Base-by-base conservation (phyloP, 2,113 vertebrate genomes). In the Holacanthus passer region DNA sequence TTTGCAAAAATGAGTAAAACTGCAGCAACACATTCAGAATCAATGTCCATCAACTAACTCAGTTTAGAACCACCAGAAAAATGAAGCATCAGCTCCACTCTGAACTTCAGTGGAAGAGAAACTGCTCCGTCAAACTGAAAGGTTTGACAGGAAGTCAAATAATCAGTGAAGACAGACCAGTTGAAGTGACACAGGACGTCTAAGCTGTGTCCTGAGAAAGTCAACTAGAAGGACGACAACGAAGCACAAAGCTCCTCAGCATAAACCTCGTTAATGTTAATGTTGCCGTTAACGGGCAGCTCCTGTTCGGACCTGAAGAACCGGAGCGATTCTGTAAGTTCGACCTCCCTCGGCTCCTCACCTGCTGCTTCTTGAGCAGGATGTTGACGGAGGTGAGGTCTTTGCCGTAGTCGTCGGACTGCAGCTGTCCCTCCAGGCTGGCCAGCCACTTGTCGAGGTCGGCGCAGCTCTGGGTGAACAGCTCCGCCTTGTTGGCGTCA, bases 351-450 rank as follows among this genome's bases (percentile, higher is more conserved):
- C n/a, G n/a, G 43, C 17, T 41, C 20, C 55, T 56, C 55, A 97
- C 98, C 97, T 99, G 98, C 73, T 99, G 98, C 70, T 98, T 99
- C 88, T 99, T 99, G 59, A 99, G 95, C 70, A 99, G 95, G 90
- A 99, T 99, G 94, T 96, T 99, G 90, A 99, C 98, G 0, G 97
- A 99, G 90, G 98, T 99, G 84, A 99, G 96, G 84, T 99, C 98
- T 83, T 99, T 99, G 81, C 98, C 98, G 0, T 97, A 98, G 92
- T 99, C 98, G 0, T 99, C 97, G 0, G 98, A 99, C 74, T 97
- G 96, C 84, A 99, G 98, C 91, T 99, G 97, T 20, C 96, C 96
- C 91, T 99, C 97, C 66, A 99, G 89, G 56, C 97, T 96, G 0
- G 93, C 94, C 62, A 99, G 93, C 97, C 97, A 99, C 84, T 99